Conservation (phyloP, 2,888 invertebrate genomes). For the Macropis europaea region DNA sequence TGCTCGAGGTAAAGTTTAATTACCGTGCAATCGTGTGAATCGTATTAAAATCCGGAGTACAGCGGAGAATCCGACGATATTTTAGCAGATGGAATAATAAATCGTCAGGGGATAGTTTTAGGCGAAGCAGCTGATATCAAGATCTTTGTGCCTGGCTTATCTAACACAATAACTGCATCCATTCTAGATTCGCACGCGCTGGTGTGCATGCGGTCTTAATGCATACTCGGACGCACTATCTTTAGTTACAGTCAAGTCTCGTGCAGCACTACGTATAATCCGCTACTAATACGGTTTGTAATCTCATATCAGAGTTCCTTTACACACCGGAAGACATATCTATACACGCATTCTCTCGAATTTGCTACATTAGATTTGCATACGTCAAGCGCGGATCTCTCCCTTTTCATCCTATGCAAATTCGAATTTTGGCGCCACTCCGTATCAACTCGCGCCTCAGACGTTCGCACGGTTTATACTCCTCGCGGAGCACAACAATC, state of each 20-base stretch:
- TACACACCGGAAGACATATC: conserved; percentile 26
- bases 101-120: neutral
- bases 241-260: conserved; percentile 35
- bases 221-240: conserved; percentile 24
- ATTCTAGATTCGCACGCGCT: neutral
- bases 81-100: neutral
- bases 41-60: no score
- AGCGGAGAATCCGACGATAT: no score
- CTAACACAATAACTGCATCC: conserved; percentile 3
- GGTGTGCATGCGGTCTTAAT: neutral
- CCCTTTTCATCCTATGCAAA: conserved; percentile 12
- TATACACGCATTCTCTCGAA: conserved; percentile 15
- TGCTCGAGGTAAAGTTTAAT: no score
- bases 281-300: conserved; percentile 41
- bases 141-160: conserved; percentile 12
- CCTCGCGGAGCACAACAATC: no score
- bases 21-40: no score
- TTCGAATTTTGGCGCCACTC: conserved; percentile 7
- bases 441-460: no score
- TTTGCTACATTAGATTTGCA: conserved; percentile 28
- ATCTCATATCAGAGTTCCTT: conserved; percentile 41
- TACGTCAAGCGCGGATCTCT: conserved; percentile 3
- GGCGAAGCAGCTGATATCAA: neutral
- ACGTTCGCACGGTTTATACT: neutral
- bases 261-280: conserved; percentile 37